These are phyloP conservation scores for Montipora efflorescens DNA, from an alignment of 64 coral and sea anemone genomes.

Conservation along the genomic window DNA sequence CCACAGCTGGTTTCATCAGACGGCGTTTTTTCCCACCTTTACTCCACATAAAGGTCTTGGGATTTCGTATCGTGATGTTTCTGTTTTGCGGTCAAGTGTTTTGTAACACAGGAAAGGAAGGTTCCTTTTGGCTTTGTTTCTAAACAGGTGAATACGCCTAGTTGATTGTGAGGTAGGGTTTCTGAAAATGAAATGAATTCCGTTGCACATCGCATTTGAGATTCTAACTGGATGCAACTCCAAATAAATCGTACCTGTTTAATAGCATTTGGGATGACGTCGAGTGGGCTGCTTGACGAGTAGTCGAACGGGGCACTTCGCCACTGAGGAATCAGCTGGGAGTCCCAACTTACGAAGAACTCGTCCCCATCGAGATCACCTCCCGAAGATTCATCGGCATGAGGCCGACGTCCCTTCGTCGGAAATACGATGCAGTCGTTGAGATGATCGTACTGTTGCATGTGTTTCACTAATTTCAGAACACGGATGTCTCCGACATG, in stretches of 20 bases:
- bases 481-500: conserved; percentile 60
- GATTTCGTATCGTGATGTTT: no score
- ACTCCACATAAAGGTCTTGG: no score
- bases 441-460: conserved; percentile 41
- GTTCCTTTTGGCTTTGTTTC: no score
- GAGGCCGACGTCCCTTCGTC: conserved; percentile 46
- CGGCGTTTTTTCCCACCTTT: no score
- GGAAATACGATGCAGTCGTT: conserved; percentile 74
- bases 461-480: conserved; percentile 45
- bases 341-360: conserved; percentile 75
- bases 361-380: conserved; percentile 72
- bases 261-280: not conserved
- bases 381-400: conserved; percentile 69
- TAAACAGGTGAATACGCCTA: no score
- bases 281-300: not conserved
- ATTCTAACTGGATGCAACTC: not conserved
- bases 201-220: no score
- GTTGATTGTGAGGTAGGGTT: no score
- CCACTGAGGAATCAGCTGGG: conserved; percentile 55
- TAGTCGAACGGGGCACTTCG: conserved; percentile 47
- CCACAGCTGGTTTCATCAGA: no score
- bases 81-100: no score
- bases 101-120: no score
- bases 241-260: not conserved
- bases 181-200: no score